These are phyloP conservation scores for Neomicropteryx cornuta DNA, from an alignment of 1,140 invertebrate species.

Conservation along the genomic window DNA sequence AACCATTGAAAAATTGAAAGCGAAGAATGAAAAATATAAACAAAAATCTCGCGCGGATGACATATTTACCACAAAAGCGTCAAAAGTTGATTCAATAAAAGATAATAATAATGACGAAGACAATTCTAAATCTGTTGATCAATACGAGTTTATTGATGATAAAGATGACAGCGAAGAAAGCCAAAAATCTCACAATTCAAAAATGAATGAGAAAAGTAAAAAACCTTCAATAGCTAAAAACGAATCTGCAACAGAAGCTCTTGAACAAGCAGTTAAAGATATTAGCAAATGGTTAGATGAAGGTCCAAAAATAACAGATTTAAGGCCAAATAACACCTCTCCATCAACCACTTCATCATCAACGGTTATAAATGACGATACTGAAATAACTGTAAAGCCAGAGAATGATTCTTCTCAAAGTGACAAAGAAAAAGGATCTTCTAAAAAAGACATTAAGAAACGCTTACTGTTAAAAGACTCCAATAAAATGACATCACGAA, in stretches of 20 bases:
- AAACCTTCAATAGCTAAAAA: slow-evolving; percentile 32
- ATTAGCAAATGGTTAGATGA: slow-evolving; percentile 83
- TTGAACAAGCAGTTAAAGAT: slow-evolving; percentile 78
- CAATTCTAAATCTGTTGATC: slow-evolving; percentile 20
- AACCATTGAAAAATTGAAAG: slow-evolving; percentile 53
- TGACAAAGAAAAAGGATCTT: slow-evolving; percentile 22
- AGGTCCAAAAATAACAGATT: slow-evolving; percentile 60
- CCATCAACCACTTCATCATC: slow-evolving; percentile 39
- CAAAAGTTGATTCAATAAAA: slow-evolving; percentile 19
- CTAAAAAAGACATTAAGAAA: slow-evolving; percentile 23
- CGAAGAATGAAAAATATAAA: slow-evolving; percentile 46
- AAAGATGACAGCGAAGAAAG: slow-evolving; percentile 17
- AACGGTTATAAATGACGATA: slow-evolving; percentile 27
- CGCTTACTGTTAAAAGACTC: slow-evolving; percentile 10
- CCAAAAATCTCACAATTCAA: slow-evolving; percentile 19
- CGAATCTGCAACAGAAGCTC: slow-evolving; percentile 57
- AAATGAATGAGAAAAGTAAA: slow-evolving; percentile 20
- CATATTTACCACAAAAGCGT: slow-evolving; percentile 20
- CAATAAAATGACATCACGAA: slow-evolving; percentile 33
- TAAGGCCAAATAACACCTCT: slow-evolving; percentile 62
- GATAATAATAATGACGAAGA: slow-evolving; percentile 19
- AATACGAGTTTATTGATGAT: slow-evolving; percentile 18
- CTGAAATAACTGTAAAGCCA: slow-evolving; percentile 29
- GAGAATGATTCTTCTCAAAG: slow-evolving; percentile 29
- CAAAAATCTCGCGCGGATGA: slow-evolving; percentile 26